Conservation (phyloP, 2,888 invertebrate species). For the Herminia tarsipennalis region DNA sequence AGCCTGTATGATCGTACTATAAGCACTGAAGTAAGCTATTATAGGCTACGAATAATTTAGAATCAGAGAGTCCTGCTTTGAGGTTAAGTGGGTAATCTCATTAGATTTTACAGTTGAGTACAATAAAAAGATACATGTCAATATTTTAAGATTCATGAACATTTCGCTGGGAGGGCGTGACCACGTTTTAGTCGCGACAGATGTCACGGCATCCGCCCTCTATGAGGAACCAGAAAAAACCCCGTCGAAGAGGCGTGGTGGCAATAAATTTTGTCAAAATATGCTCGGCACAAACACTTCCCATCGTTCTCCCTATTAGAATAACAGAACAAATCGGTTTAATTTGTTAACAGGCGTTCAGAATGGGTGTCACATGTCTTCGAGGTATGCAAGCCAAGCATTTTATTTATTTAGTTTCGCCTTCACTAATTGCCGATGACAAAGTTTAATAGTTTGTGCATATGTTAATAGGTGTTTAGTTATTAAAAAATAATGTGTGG, state of each 20-base stretch:
- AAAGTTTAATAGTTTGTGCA: conserved; percentile 78
- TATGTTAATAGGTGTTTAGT: conserved; percentile 70
- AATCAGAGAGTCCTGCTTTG: too few species aligned
- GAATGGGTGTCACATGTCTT: conserved; percentile 82
- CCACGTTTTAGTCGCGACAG: conserved; percentile 71
- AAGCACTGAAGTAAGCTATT: too few species aligned
- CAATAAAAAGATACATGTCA: conserved; percentile 22
- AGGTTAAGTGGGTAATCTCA: too few species aligned
- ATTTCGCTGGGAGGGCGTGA: conserved; percentile 69
- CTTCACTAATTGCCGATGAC: conserved; percentile 82
- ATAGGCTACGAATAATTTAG: too few species aligned
- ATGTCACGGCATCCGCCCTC: conserved; percentile 78
- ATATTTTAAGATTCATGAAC: conserved; percentile 62
- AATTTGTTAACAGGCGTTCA: conserved; percentile 83
- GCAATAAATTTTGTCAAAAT: conserved; percentile 86
- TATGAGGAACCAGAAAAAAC: conserved; percentile 64
- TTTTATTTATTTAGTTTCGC: conserved; percentile 76
- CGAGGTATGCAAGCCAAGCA: conserved; percentile 55
- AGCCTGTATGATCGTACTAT: too few species aligned
- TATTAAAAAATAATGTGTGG: conserved; percentile 33
- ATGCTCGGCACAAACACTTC: conserved; percentile 82
- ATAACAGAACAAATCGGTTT: conserved; percentile 84
- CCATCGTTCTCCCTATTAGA: conserved; percentile 80
- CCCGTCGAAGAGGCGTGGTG: conserved; percentile 78
- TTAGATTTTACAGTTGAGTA: too few species aligned